These are phyloP conservation scores for Orchesella flavescens DNA, from an alignment of 2,888 invertebrate genomes.

Conservation along the genomic window DNA sequence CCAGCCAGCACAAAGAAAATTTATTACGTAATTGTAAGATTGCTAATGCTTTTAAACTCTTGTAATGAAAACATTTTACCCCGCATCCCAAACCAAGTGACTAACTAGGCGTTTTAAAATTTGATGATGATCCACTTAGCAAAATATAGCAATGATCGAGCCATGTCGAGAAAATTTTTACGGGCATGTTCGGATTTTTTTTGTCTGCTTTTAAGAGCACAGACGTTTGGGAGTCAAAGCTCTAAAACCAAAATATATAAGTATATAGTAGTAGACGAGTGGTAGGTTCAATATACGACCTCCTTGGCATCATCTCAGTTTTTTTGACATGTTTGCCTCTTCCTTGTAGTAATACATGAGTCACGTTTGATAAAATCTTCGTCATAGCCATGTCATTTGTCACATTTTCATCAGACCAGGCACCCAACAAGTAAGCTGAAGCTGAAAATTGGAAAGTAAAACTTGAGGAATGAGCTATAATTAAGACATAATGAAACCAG, in stretches of 20 bases:
- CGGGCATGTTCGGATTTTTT: neutral
- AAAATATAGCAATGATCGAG: neutral
- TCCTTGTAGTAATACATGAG: neutral
- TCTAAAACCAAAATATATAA: conserved; percentile 38
- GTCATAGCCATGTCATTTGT: neutral
- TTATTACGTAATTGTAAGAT: too few species aligned
- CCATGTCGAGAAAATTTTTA: neutral
- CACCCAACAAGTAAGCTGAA: too few species aligned
- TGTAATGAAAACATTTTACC: too few species aligned
- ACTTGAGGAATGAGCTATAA: neutral
- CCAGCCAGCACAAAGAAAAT: too few species aligned
- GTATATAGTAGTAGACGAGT: too few species aligned
- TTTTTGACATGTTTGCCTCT: neutral
- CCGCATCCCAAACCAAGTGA: neutral
- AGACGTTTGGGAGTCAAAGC: conserved; percentile 44
- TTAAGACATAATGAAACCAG: neutral
- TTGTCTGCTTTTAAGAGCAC: neutral
- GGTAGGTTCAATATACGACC: conserved; percentile 8
- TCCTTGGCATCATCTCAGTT: conserved; percentile 32
- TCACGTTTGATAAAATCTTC: neutral
- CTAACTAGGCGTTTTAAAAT: neutral
- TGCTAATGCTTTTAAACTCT: too few species aligned
- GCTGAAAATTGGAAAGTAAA: too few species aligned
- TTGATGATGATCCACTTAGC: neutral
- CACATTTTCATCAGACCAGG: neutral